Conservation (phyloP, 2,888 invertebrate species). For the Lithophane leautieri region DNA sequence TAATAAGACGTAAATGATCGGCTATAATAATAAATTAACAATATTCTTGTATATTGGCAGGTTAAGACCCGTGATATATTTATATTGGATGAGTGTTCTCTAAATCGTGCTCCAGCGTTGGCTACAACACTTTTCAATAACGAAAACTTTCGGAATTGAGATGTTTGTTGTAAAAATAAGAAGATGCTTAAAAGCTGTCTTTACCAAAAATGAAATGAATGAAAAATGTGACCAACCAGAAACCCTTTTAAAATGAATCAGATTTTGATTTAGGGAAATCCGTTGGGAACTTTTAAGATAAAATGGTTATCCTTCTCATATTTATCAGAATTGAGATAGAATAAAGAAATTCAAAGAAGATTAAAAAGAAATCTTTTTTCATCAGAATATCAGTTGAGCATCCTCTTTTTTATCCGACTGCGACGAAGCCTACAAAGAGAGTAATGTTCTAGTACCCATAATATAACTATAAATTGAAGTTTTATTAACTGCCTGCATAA, state of each 20-base stretch:
- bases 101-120: conserved; percentile 30
- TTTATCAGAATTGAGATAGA: conserved; percentile 32
- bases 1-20: conserved; percentile 71
- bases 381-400: too few relatives aligned
- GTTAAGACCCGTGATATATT: conserved; percentile 57
- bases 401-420: neutral
- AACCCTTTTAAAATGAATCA: conserved; percentile 26
- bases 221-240: conserved; percentile 26
- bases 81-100: conserved; percentile 27
- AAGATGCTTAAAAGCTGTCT: conserved; percentile 28
- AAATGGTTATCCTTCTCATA: neutral
- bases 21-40: conserved; percentile 71
- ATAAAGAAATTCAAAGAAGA: neutral
- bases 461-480: neutral
- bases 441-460: neutral
- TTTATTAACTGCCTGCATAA: neutral
- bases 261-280: conserved; percentile 18
- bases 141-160: conserved; percentile 30
- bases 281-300: neutral
- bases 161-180: conserved; percentile 36
- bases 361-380: neutral
- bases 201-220: conserved; percentile 25
- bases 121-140: conserved; percentile 32
- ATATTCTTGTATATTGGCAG: conserved; percentile 63
- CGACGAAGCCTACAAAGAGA: neutral